Percentiles rank a stretch among this genome's conserved stretches.
Evolutionary conservation across 2,888 invertebrate genomes (phyloP).

Genomic region (Pterobdella sp.): DNA sequence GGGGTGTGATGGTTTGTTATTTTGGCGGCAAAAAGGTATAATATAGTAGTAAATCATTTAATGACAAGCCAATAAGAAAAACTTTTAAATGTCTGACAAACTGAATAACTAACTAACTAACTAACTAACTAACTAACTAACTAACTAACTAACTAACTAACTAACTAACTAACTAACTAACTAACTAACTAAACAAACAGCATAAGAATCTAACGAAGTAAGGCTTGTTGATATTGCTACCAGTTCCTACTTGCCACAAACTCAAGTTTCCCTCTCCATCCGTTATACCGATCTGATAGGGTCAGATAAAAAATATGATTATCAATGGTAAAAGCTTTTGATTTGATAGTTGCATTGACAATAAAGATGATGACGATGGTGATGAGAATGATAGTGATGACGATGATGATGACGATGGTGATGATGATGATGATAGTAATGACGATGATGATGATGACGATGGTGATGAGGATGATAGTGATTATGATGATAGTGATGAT

Average conservation of each 20-base stretch:
- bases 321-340: no score
- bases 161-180: no score
- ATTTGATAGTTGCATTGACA: no score
- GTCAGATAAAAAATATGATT: no score
- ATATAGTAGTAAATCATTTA: no score
- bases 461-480: background rate
- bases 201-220: constrained; percentile 47
- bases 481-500: background rate
- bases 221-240: constrained; percentile 50
- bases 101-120: no score
- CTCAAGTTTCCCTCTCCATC: constrained; percentile 94
- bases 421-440: background rate
- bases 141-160: no score
- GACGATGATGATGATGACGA: constrained; percentile 23
- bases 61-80: no score
- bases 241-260: constrained; percentile 59
- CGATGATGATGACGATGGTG: background rate
- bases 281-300: constrained; percentile 76
- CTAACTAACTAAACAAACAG: background rate
- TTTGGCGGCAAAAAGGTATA: no score
- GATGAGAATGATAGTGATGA: constrained; percentile 97
- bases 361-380: constrained; percentile 99
- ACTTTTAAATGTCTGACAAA: no score
- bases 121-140: no score
- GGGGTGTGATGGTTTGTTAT: background rate